phyloP scores from a whole-genome alignment of 2,113 vertebrate genomes.

The Mus pahari region DNA sequence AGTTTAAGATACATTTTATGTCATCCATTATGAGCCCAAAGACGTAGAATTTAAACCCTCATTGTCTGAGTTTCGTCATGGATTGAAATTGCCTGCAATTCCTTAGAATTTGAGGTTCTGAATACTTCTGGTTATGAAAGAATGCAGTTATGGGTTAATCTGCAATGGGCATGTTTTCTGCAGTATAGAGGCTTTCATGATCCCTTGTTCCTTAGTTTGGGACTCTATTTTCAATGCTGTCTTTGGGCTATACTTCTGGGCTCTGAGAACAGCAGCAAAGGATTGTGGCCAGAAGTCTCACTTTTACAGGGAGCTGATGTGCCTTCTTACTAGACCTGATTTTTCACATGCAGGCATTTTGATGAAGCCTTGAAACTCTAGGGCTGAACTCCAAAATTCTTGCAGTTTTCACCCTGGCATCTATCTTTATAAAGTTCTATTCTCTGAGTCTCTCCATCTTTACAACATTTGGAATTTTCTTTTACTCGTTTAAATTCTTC shows the following conservation, averaged over 20 bases:
- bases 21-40: background rate
- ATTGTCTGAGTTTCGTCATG: background rate
- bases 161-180: background rate
- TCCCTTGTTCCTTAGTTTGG: background rate
- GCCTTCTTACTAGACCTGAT: background rate
- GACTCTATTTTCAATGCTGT: background rate
- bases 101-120: background rate
- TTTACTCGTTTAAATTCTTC: slow-evolving; percentile 42
- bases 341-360: background rate
- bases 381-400: background rate
- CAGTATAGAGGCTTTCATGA: background rate
- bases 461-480: background rate
- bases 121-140: background rate
- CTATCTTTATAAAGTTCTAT: background rate
- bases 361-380: background rate
- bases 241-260: background rate
- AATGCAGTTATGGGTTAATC: background rate
- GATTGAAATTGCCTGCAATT: background rate
- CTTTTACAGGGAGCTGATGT: background rate
- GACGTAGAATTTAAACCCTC: background rate
- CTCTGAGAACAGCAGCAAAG: background rate
- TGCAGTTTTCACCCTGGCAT: background rate
- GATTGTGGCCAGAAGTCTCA: background rate
- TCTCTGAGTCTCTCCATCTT: background rate
- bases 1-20: background rate